phyloP scores from a whole-genome alignment of 2,797 vertebrate genomes.

The Megalops cyprinoides region DNA sequence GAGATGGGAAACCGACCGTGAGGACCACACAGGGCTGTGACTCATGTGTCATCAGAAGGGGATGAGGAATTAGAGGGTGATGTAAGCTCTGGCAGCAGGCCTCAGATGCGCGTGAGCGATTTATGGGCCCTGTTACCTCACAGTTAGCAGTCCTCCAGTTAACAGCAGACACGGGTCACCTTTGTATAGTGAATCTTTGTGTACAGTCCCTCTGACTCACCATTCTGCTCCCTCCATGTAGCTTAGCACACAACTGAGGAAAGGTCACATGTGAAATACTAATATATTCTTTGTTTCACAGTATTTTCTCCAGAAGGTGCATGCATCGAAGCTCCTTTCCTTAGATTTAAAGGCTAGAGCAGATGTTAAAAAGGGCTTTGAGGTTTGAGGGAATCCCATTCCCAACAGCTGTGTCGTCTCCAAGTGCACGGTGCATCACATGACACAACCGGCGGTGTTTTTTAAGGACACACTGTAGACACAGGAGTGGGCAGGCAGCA shows the following conservation, averaged over 20 bases:
- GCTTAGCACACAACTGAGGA: background rate
- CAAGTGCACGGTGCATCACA: too few species aligned
- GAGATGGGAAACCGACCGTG: constrained; percentile 37
- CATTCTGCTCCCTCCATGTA: background rate
- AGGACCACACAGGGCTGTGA: constrained; percentile 45
- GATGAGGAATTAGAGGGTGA: constrained; percentile 41
- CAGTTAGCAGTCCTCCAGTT: constrained; percentile 16
- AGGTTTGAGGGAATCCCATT: background rate
- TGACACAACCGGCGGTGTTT: background rate
- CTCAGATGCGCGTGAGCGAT: constrained; percentile 7
- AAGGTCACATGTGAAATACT: background rate
- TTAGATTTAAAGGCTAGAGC: too few species aligned
- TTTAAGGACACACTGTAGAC: background rate
- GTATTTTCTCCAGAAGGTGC: background rate
- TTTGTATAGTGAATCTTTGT: constrained; percentile 18
- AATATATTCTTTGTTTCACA: background rate
- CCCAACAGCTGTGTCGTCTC: background rate
- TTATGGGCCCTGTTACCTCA: constrained; percentile 16
- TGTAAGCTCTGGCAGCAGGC: constrained; percentile 33
- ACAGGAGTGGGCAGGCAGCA: too few species aligned
- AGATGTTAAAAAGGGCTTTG: background rate
- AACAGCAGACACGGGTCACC: background rate
- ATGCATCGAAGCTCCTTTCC: too few species aligned
- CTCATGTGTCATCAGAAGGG: constrained; percentile 47
- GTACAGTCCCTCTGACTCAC: constrained; percentile 11